Percentiles rank a stretch among this genome's conserved stretches.
phyloP scores from a whole-genome alignment of 1,140 invertebrate genomes.

The Plectrocnemia conspersa region DNA sequence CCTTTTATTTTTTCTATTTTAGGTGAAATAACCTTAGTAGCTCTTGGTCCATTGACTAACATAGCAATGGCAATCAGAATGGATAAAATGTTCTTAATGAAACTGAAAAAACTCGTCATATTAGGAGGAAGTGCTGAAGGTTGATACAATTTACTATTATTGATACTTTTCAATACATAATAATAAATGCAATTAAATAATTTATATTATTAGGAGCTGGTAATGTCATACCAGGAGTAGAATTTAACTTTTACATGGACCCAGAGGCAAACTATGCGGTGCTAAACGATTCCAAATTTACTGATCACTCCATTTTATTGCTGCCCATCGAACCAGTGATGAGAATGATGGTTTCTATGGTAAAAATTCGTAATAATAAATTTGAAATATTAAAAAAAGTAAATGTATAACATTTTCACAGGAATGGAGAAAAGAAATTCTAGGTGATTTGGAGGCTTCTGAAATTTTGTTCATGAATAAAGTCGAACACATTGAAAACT shows the following conservation, averaged over 20 bases:
- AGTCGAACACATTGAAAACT: constrained; percentile 39
- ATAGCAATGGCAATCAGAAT: constrained; percentile 63
- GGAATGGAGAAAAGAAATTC: constrained; percentile 44
- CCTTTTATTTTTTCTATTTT: constrained; percentile 32
- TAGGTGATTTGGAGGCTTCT: constrained; percentile 40
- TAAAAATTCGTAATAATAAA: constrained; percentile 26
- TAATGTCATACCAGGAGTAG: constrained; percentile 50
- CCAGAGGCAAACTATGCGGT: constrained; percentile 60
- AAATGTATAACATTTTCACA: constrained; percentile 32
- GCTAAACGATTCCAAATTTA: constrained; percentile 43
- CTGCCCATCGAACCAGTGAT: constrained; percentile 50
- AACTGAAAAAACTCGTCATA: constrained; percentile 59
- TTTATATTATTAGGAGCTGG: constrained; percentile 40
- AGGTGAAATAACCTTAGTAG: constrained; percentile 54
- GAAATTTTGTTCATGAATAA: constrained; percentile 46
- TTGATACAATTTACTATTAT: constrained; percentile 36
- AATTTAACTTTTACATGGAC: constrained; percentile 65
- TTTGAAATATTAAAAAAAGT: neutral
- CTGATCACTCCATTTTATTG: constrained; percentile 37
- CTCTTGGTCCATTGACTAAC: constrained; percentile 71
- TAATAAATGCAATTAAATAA: too few relatives aligned
- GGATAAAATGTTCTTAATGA: constrained; percentile 55
- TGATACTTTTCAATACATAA: too few relatives aligned
- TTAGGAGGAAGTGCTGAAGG: constrained; percentile 69
- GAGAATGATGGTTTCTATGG: constrained; percentile 36